Evolutionary conservation across 2,113 vertebrate genomes (phyloP).

Genomic region (Mohoua ochrocephala): DNA sequence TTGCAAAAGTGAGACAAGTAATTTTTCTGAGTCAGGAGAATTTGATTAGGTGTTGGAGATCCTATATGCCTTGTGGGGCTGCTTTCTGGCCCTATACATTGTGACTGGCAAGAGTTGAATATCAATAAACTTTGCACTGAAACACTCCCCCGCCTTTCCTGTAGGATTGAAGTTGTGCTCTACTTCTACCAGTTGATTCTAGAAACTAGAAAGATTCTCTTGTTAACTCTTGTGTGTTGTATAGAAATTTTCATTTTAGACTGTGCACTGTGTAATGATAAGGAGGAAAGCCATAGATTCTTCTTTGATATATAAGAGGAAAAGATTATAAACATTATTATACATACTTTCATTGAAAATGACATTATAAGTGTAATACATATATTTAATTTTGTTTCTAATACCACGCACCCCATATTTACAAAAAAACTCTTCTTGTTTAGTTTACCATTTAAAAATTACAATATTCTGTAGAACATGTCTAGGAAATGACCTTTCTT

Average conservation of each 20-base stretch:
- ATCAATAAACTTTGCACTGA: neutral
- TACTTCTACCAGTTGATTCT: neutral
- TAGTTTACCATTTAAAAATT: conserved; percentile 47
- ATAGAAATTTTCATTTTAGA: neutral
- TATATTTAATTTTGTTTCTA: conserved; percentile 43
- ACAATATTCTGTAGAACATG: conserved; percentile 17
- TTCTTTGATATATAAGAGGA: neutral
- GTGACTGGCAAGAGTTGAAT: neutral
- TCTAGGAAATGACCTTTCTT: conserved; percentile 66
- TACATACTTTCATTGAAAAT: neutral
- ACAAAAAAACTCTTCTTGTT: conserved; percentile 58
- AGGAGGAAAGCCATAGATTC: neutral
- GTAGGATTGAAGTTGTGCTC: neutral
- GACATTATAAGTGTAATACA: neutral
- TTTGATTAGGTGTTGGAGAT: neutral
- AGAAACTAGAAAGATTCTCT: neutral
- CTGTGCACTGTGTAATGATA: neutral
- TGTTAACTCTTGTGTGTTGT: neutral
- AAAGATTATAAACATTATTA: neutral
- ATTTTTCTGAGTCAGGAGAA: neutral
- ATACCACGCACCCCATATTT: conserved; percentile 35
- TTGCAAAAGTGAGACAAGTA: neutral
- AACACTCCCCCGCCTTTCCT: accelerated
- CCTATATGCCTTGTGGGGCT: neutral
- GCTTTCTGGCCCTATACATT: neutral